Evolutionary conservation across 2,888 invertebrate genomes (phyloP).

Genomic region (Linnaemya tessellans): DNA sequence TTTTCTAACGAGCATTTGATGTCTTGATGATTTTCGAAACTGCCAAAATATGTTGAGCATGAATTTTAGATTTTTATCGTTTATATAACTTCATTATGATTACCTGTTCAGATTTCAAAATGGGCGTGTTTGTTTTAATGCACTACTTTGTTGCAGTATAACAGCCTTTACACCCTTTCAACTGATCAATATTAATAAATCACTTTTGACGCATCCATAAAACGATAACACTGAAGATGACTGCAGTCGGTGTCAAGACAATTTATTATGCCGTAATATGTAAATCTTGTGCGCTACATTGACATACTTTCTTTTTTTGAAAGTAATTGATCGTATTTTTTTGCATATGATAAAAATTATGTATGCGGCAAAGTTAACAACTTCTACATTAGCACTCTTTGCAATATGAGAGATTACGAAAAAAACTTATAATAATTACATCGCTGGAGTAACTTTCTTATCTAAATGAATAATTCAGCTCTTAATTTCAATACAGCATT

Average conservation of each 20-base stretch:
- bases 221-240: not conserved
- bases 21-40: not conserved
- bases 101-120: slow-evolving; percentile 42
- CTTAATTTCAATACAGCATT: too few relatives aligned
- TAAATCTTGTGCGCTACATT: not conserved
- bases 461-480: too few relatives aligned
- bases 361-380: too few relatives aligned
- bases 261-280: not conserved
- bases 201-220: not conserved
- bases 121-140: slow-evolving; percentile 17
- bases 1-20: not conserved
- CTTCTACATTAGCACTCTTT: too few relatives aligned
- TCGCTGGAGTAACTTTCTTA: too few relatives aligned
- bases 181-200: slow-evolving; percentile 31
- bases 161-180: slow-evolving; percentile 7
- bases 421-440: too few relatives aligned
- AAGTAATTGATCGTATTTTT: too few relatives aligned
- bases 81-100: slow-evolving; percentile 25
- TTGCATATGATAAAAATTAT: too few relatives aligned
- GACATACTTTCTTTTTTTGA: slow-evolving; percentile 17
- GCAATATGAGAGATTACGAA: too few relatives aligned
- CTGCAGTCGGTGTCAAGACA: not conserved
- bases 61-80: not conserved
- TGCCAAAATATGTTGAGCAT: slow-evolving; percentile 1
- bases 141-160: slow-evolving; percentile 5